These are phyloP conservation scores for Xylocampa areola DNA, from an alignment of 2,888 invertebrate species.

Conservation along the genomic window DNA sequence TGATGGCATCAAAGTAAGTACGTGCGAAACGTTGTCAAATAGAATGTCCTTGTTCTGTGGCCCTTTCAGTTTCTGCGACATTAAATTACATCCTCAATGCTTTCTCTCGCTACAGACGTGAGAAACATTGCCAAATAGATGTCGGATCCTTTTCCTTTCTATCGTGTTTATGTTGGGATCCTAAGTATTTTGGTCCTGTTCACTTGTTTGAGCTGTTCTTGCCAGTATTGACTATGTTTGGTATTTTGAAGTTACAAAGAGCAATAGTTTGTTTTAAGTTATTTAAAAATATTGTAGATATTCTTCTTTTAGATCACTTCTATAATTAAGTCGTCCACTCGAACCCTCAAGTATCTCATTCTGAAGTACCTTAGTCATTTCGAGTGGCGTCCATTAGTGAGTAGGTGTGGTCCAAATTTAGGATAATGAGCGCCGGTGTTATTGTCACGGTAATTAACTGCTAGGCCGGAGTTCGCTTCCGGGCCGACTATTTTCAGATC, in stretches of 20 bases:
- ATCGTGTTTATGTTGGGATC: constrained; percentile 16
- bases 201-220: too few relatives aligned
- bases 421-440: constrained; percentile 73
- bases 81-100: constrained; percentile 28
- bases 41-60: constrained; percentile 32
- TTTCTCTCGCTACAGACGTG: constrained; percentile 48
- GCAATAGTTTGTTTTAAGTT: too few relatives aligned
- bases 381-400: constrained; percentile 63
- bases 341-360: constrained; percentile 37
- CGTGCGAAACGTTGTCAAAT: constrained; percentile 40
- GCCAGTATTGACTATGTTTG: too few relatives aligned
- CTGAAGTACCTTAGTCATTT: constrained; percentile 40
- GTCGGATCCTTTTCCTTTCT: constrained; percentile 27
- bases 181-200: background rate
- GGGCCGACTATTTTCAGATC: constrained; percentile 72
- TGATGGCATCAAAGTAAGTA: constrained; percentile 4
- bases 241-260: too few relatives aligned
- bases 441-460: constrained; percentile 80
- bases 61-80: constrained; percentile 43
- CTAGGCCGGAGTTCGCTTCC: constrained; percentile 71
- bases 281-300: too few relatives aligned
- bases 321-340: constrained; percentile 30
- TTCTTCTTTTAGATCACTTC: constrained; percentile 17
- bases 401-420: constrained; percentile 76
- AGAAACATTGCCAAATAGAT: constrained; percentile 30